Base-by-base conservation (phyloP, 1,140 invertebrate genomes). In the Drosophila ogumai region DNA sequence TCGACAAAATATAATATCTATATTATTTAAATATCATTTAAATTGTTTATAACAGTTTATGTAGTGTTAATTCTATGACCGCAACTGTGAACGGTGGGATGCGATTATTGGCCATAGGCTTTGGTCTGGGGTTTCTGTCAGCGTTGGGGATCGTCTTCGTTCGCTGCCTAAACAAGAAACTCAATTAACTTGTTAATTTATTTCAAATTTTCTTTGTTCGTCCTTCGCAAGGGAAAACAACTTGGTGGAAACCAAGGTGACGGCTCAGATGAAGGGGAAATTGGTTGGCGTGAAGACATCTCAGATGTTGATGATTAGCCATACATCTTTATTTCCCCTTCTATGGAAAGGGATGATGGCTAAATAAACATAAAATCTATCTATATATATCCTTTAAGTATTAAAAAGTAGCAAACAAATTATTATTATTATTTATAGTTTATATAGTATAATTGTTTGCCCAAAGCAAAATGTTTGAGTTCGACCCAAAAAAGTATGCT, bases 161-260 rank as follows among this genome's bases (percentile, higher is more conserved):
- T 55, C 56, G 52, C 65, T 63, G 77, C 75, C 84, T 72, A 69
- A 68, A 68, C 82, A 87, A 71, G 63, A 86, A 86, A 86, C 79
- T 88, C 82, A 86, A 86, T 86, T 86, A 88, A 86, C 79, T 86
- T 86, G 84, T 88, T 88, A 86, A 86, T 86, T 88, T 86, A 86
- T 86, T 86, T 88, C 79, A 65, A 81, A 86, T 86, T 82, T 82
- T 81, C 82, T 82, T 82, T 88, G 82, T 82, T 81, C 69, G 65
- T 66, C 72, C 57, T 68, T 68, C 75, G 65, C 63, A 67, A 56
- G 59, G 49, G 56, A 65, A 66, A 79, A 72, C 32, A 75, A 60
- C 49, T 64, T n/a, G 15, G 52, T 12, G 59, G 47, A 72, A 43
- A 61, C 64, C 38, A 41, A 63, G 64, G 44, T 19, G 43, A 78